Evolutionary conservation across 2,888 invertebrate genomes (phyloP), one percentile per base, ranked within the genome.

Genomic region (Leucophenga montana): DNA sequence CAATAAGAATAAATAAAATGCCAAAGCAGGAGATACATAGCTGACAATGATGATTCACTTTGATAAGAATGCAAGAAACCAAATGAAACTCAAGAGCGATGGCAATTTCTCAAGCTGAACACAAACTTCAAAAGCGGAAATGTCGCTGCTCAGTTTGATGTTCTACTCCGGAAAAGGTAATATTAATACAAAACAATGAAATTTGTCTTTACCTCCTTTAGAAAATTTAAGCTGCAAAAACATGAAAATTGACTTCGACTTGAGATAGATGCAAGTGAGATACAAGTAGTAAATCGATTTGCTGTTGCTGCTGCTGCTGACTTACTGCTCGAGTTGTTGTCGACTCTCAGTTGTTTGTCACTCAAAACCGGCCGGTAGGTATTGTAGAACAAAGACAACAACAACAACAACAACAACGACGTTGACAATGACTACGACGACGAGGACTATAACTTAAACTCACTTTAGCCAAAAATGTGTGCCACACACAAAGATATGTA

Each of bases 321-420:
- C 39, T 39, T 39, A 39, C 39, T 39, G 39, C 39, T 39, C 39
- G 39, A 39, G 11, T 39, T 39, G 8, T 39, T 8, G 39, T 5
- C 39, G 8, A 39, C 11, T 39, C 11, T 39, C 11, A 5, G 8
- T 39, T 39, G 82, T 80, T 80, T 80, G 82, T 80, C 80, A 80
- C 75, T 70, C 68, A 70, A 57, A 57, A 44, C 8, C 64, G 69
- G 65, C 69, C 71, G 33, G 53, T 66, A 31, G 65, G 71, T 70
- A 70, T 70, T 61, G 71, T 27, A 56, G 64, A 53, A 71, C 71
- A 66, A 75, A 22, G 62, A n/a, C 39, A 62, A 62, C 39, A 62
- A 62, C 44, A 62, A 33, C 3, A 33, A 62, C 44, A 62, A 33
- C 14, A 3, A 62, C 39, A 46, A 33, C 6, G 31, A 31, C n/a